Conservation (phyloP, 2,888 invertebrate genomes). For the Ptychoptera contaminata region DNA sequence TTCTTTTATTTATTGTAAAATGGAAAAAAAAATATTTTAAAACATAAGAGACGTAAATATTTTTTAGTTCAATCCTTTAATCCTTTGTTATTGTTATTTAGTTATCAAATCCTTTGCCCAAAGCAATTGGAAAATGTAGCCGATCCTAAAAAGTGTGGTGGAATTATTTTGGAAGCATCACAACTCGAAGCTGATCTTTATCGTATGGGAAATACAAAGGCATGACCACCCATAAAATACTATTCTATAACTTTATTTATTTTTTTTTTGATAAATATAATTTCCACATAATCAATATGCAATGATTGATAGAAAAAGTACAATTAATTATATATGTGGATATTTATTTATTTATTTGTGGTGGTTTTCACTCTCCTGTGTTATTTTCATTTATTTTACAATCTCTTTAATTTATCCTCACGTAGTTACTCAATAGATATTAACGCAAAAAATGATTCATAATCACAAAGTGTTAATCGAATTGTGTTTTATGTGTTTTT, state of each 20-base stretch:
- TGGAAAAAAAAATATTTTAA: background rate
- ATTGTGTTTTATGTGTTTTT: too few species aligned
- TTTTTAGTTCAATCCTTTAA: background rate
- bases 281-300: conserved; percentile 17
- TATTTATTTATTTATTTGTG: too few species aligned
- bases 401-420: too few species aligned
- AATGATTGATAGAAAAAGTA: background rate
- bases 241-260: background rate
- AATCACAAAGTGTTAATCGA: too few species aligned
- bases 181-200: conserved; percentile 82
- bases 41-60: background rate
- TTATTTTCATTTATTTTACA: too few species aligned
- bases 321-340: too few species aligned
- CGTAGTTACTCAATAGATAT: too few species aligned
- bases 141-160: conserved; percentile 71
- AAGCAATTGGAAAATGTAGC: conserved; percentile 59
- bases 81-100: conserved; percentile 34
- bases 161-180: conserved; percentile 64
- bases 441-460: too few species aligned
- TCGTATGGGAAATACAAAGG: conserved; percentile 97
- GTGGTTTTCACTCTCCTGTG: too few species aligned
- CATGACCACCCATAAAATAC: conserved; percentile 39
- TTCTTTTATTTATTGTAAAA: background rate
- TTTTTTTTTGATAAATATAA: conserved; percentile 2
- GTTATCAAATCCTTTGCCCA: conserved; percentile 98